Base-by-base conservation (phyloP, 2,888 invertebrate species). In the Tetanocera ferruginea region DNA sequence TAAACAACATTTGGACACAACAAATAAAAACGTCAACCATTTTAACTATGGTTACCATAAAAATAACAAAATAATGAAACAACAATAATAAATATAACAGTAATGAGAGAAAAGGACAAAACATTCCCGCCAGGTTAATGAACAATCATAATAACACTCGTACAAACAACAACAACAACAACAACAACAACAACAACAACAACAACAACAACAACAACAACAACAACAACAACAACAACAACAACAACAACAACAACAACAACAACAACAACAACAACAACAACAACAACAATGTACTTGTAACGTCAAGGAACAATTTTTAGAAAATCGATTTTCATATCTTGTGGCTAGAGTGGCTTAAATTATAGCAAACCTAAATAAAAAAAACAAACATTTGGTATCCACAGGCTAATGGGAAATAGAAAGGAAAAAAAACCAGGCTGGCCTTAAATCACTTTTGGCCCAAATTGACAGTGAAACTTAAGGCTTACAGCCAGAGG, bases 71-170 rank as follows among this genome's bases (percentile, higher is more conserved):
- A 3, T 28, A n/a, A 14, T 31, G 28, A 64, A 64, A 31, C 31
- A 17, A 14, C 11, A 14, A 62, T 1, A 11, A 64, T 2, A 62
- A 62, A 31, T 2, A 6, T 9, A 28, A 62, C 5, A 9, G 1
- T 37, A 67, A n/a, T 67, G 23, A 57, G 23, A 34, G 57, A 77
- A 73, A 73, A 57, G 73, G 67, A 77, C 67, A 73, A 77, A 77
- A 66, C 57, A 66, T 73, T n/a, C 1, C 37, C 8, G 37, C 37
- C 37, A 37, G 43, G 11, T 43, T 43, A 43, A 43, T 43, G 43
- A 52, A 37, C 57, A 49, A 69, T 69, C 49, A n/a, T 11, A 6
- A 69, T 37, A 8, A 76, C 43, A 5, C 55, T 37, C 37, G n/a
- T n/a, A n/a, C n/a, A n/a, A n/a, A 51, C 76, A 19, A 67, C 76